Evolutionary conservation across 1,140 invertebrate genomes (phyloP), one percentile per base, ranked within the genome.

Genomic region (Aphaenogaster floridana): DNA sequence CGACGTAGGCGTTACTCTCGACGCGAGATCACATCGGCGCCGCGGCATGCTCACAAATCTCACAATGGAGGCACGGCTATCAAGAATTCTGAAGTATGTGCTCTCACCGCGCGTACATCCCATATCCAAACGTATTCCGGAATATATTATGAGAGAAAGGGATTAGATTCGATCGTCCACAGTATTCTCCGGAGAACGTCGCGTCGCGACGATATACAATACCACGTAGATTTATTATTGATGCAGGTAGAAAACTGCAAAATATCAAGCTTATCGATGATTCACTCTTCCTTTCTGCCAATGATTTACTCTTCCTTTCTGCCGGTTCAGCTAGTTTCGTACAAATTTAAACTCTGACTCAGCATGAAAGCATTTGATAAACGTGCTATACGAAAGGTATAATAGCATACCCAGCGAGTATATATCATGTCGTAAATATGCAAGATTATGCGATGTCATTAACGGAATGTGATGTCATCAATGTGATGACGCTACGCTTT

Each of bases 1-100:
- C 57, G 61, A 87, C 79, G 90, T 88, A 89, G 89, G 91, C 91
- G 91, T 93, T 90, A 91, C 88, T 89, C 85, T 74, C 72, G 74
- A 50, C 89, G 79, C 89, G 83, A 93, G 92, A 88, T 91, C 57
- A 88, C 89, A 93, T 92, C 91, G 87, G 45, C 68, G 76, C 28
- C 28, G 28, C 28, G 28, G 28, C 21, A n/a, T 57, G 83, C 86
- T 88, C 71, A 88, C 21, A 21, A 21, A 21, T 21, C 21, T 21
- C 21, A 21, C 83, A 90, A 91, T 91, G 50, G 78, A 76, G 84
- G 48, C 83, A 87, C 87, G 83, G 79, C 78, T 74, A 69, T 83
- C 81, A 52, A 48, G 66, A 77, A 84, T 84, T 54, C 59, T 88
- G 39, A 88, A 88, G 71, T 81, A 86, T 66, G 69, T 71, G 36